Evolutionary conservation across 2,888 invertebrate genomes (phyloP).

Genomic region (Eucera pruinosa): DNA sequence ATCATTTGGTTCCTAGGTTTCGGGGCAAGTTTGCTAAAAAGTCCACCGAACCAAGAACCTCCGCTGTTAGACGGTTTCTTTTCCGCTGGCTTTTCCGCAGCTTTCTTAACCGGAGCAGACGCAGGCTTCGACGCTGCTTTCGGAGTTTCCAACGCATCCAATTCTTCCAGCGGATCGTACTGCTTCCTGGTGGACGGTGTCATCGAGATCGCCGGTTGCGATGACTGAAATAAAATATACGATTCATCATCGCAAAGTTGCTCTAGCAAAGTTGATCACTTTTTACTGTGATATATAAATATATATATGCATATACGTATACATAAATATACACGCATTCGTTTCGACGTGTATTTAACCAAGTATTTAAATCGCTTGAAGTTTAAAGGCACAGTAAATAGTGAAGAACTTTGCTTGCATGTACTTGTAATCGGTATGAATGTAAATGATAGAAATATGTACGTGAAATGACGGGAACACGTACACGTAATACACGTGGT

Average conservation of each 20-base stretch:
- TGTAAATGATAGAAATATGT: no score
- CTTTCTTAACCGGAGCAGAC: conserved; percentile 67
- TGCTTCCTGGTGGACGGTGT: conserved; percentile 80
- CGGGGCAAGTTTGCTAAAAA: conserved; percentile 92
- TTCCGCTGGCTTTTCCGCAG: conserved; percentile 76
- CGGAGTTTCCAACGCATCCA: conserved; percentile 81
- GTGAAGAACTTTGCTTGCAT: conserved; percentile 76
- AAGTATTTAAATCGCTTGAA: no score
- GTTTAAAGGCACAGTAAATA: conserved; percentile 77
- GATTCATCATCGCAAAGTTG: conserved; percentile 73
- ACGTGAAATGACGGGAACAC: no score
- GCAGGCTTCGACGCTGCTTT: conserved; percentile 62
- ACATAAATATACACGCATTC: no score
- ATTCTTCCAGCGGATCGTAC: conserved; percentile 82
- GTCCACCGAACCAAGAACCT: conserved; percentile 91
- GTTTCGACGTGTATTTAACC: no score
- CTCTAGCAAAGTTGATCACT: conserved; percentile 78
- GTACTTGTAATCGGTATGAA: neutral
- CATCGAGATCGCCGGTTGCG: conserved; percentile 79
- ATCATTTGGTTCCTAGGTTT: conserved; percentile 98
- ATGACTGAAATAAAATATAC: conserved; percentile 79
- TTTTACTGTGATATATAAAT: conserved; percentile 49
- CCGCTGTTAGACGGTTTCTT: conserved; percentile 80
- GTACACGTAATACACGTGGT: no score
- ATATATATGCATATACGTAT: no score